Evolutionary conservation across 2,888 invertebrate genomes (phyloP), one percentile per base, ranked within the genome.

Genomic region (Sthenelais limicola): DNA sequence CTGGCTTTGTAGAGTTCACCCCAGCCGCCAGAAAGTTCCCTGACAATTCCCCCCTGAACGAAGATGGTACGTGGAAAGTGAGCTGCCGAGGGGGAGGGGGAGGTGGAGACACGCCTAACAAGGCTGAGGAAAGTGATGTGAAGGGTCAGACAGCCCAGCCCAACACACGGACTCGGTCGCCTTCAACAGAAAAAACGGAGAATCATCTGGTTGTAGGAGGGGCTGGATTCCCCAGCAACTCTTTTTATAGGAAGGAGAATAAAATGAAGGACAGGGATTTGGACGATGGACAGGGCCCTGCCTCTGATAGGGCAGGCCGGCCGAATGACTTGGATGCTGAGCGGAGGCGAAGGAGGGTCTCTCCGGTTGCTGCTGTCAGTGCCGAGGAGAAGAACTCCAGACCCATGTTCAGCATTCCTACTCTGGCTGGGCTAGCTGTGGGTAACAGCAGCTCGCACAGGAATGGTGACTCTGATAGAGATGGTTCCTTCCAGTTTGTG

Each of bases 1-100:
- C 67, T 7, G 67, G 62, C 21, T 62, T 62, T 38, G 62, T 62
- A n/a, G 62, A 62, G 21, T 62, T 62, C 26, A 26, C 62, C 2
- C 62, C 62, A 15, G 62, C 62, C 5, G 62, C 62, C 12, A 35
- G 62, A 4, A 62, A 62, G 24, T 62, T 62, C 35, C 62, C 62
- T 2, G 62, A 62, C 24, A 62, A 62, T 15, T 62, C 62, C 7
- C 62, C 62, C 26, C 38, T 62, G n/a, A 62, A 62, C 62, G 43
- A 62, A 38, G 62, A 62, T 12, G 5, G 9, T 51, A n/a, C 51
- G 5, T 5, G 51, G 24, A 51, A 51, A 24, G 51, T n/a, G 51
- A n/a, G n/a, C n/a, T n/a, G n/a, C n/a, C n/a, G n/a, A n/a, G n/a
- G n/a, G n/a, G 43, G 18, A 43, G 52, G 9, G 21, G 52, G 24